phyloP scores from a whole-genome alignment of 2,888 invertebrate species.

The Rotaria macrura region DNA sequence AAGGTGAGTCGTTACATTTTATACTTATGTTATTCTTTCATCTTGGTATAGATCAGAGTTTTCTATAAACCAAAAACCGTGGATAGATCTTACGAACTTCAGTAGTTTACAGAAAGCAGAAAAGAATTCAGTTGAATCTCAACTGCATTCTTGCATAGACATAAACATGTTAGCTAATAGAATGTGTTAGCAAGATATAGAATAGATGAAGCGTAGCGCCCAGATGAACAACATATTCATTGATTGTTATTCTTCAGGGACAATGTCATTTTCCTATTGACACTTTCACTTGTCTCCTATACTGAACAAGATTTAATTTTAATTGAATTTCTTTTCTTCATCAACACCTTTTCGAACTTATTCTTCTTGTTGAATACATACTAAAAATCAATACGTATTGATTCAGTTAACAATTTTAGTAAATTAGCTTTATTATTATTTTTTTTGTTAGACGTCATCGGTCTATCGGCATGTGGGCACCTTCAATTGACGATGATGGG shows the following conservation, averaged over 20 bases:
- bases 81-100: no score
- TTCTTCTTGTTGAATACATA: background rate
- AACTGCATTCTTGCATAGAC: no score
- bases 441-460: background rate
- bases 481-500: background rate
- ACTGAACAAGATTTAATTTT: background rate
- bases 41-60: no score
- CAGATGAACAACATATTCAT: background rate
- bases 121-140: no score
- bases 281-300: background rate
- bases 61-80: no score
- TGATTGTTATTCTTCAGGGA: background rate
- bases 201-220: background rate
- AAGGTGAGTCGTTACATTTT: no score
- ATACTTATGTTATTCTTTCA: no score
- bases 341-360: background rate
- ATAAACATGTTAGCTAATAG: no score
- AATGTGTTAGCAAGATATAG: background rate
- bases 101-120: no score
- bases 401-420: background rate
- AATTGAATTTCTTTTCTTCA: background rate
- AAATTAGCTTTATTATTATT: background rate
- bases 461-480: background rate
- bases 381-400: background rate
- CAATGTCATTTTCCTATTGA: background rate